Percentiles rank a stretch among this genome's conserved stretches.
These are phyloP conservation scores for Phymastichus coffea DNA, from an alignment of 1,140 invertebrate species.

Conservation along the genomic window DNA sequence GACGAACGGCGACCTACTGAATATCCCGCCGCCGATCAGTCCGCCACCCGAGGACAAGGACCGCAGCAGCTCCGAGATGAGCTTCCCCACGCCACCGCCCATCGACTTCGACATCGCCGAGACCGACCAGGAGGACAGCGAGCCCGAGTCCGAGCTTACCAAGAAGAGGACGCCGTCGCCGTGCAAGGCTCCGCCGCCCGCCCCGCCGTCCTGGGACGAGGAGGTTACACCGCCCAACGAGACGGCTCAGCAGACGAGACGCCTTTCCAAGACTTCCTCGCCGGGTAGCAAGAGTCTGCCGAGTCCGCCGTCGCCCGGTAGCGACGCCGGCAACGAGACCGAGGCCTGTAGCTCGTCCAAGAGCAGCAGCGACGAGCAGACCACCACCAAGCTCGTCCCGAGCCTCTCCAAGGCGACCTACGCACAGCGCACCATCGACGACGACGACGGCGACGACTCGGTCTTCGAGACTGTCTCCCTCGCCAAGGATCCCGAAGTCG, in stretches of 20 bases:
- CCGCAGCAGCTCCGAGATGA: not conserved
- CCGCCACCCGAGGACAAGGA: slow-evolving; percentile 3
- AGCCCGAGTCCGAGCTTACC: not conserved
- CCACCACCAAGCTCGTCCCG: not conserved
- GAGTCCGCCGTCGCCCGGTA: not conserved
- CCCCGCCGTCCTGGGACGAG: slow-evolving; percentile 11
- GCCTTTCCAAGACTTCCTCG: not conserved
- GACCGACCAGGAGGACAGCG: not conserved
- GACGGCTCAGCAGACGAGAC: not conserved
- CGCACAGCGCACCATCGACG: slow-evolving; percentile 45
- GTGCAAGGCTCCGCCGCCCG: not conserved
- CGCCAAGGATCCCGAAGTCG: slow-evolving; percentile 28
- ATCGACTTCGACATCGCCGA: slow-evolving; percentile 24
- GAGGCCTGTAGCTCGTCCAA: slow-evolving; percentile 16
- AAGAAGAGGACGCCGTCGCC: not conserved
- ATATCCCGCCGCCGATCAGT: slow-evolving; percentile 10
- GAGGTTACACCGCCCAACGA: not conserved
- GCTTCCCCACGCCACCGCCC: slow-evolving; percentile 21
- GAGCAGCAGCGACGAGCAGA: slow-evolving; percentile 20
- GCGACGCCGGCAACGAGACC: slow-evolving; percentile 10
- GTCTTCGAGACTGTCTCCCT: slow-evolving; percentile 45
- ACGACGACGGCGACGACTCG: slow-evolving; percentile 52
- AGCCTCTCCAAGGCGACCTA: slow-evolving; percentile 32
- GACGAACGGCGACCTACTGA: slow-evolving; percentile 1
- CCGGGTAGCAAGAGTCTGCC: slow-evolving; percentile 23